A percentile compares a stretch with the other conserved stretches of the same genome.
Conservation (phyloP, 2,888 invertebrate species). For the Megalurothrips usitatus region DNA sequence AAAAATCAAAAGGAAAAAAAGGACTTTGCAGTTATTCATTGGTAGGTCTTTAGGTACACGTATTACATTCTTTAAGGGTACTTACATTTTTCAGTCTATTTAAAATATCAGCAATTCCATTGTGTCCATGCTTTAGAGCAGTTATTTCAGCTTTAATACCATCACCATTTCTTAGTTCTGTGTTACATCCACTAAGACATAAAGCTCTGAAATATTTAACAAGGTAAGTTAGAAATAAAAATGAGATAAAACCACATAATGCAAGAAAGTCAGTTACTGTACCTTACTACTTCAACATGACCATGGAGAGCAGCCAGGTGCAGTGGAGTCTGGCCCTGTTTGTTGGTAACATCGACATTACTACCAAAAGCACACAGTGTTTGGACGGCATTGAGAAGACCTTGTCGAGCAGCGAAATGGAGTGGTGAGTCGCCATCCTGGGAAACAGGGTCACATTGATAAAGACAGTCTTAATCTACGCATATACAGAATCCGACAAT, state of each 20-base stretch:
- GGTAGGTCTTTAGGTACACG: no score
- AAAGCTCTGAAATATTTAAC: constrained; percentile 45
- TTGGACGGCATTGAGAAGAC: constrained; percentile 54
- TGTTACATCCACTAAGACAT: constrained; percentile 65
- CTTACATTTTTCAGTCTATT: constrained; percentile 59
- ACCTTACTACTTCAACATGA: constrained; percentile 64
- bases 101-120: constrained; percentile 62
- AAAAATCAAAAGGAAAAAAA: constrained; percentile 28
- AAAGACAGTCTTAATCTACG: no score
- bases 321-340: constrained; percentile 58
- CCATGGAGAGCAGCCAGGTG: constrained; percentile 69
- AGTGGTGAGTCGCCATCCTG: constrained; percentile 58
- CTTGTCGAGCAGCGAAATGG: constrained; percentile 55
- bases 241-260: neutral
- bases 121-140: constrained; percentile 68
- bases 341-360: constrained; percentile 59
- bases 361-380: constrained; percentile 57
- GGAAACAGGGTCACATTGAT: constrained; percentile 27
- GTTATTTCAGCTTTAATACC: constrained; percentile 71
- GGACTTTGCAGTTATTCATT: neutral
- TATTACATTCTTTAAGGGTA: constrained; percentile 38
- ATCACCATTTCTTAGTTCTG: constrained; percentile 61
- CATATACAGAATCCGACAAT: neutral
- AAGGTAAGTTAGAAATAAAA: neutral
- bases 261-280: constrained; percentile 33